A percentile compares a stretch with the other conserved stretches of the same genome.
Conservation (phyloP, 2,797 vertebrate genomes). For the Synaphobranchus kaupii region DNA sequence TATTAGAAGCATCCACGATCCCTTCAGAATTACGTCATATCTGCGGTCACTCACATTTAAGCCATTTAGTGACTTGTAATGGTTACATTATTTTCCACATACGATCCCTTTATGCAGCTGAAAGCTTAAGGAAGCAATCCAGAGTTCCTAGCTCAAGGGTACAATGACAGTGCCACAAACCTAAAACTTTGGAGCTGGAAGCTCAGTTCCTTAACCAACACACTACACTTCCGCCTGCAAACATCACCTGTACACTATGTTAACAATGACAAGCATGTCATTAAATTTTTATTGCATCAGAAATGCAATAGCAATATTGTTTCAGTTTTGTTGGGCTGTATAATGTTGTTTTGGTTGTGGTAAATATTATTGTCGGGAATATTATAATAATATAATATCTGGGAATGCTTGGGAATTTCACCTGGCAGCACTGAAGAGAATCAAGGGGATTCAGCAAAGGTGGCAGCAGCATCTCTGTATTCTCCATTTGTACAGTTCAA, state of each 20-base stretch:
- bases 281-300: background rate
- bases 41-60: background rate
- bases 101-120: background rate
- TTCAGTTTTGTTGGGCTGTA: background rate
- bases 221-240: background rate
- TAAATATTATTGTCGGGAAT: too few species aligned
- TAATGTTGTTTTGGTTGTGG: background rate
- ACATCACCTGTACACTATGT: background rate
- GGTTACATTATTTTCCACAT: background rate
- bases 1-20: background rate
- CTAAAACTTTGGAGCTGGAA: background rate
- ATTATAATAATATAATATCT: too few species aligned
- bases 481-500: background rate
- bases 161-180: background rate
- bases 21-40: background rate
- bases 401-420: too few species aligned
- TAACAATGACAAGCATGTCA: background rate
- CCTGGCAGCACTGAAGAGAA: background rate
- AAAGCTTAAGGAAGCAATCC: background rate
- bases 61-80: background rate
- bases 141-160: background rate
- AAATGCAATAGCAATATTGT: background rate
- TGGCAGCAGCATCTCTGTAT: background rate
- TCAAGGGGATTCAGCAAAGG: background rate
- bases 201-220: background rate